Base-by-base conservation (phyloP, 2,797 vertebrate species). In the Paguma larvata region DNA sequence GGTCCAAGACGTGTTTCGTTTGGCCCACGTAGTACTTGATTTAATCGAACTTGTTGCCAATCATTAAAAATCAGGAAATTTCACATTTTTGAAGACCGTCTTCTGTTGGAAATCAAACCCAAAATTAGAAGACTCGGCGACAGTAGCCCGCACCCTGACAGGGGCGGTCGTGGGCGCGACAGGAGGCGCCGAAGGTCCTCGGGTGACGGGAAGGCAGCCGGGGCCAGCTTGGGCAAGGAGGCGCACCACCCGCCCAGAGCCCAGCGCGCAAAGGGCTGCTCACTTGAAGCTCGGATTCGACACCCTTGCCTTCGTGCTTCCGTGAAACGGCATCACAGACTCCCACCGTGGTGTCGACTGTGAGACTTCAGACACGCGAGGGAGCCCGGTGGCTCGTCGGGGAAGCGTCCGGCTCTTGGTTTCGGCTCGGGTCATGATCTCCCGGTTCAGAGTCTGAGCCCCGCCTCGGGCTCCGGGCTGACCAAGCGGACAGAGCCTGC, bases 41-140 rank as follows among this genome's bases (percentile, higher is more conserved):
- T 85, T 67, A 14, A 87, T 38, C n/a, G 83, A 38, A 88, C 12
- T 38, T 32, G 12, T 72, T 18, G 63, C 53, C 90, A 91, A 48
- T 87, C 44, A 88, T 79, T 93, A 73, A 88, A 87, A 72, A 77
- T 79, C 46, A 68, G 68, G 51, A 70, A 65, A 84, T 67, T 79
- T 91, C 5, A 32, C 9, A 13, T 59, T 79, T 87, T 6, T 4
- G 2, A 84, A 86, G 87, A n/a, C n/a, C 25, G 51, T 72, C 21
- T 62, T 72, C 21, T 59, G 30, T 10, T 59, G 18, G 59, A 73
- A 84, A 21, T 56, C 16, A 21, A 46, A 12, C 6, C 72, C 3
- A 72, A 48, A 67, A 15, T 0, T 1, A 18, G 38, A 44, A n/a
- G 51, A 5, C 16, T 11, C 46, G 67, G 65, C n/a, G 3, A 59